phyloP scores from a whole-genome alignment of 92 coral and sea anemone genomes.

The Porites cylindrica region DNA sequence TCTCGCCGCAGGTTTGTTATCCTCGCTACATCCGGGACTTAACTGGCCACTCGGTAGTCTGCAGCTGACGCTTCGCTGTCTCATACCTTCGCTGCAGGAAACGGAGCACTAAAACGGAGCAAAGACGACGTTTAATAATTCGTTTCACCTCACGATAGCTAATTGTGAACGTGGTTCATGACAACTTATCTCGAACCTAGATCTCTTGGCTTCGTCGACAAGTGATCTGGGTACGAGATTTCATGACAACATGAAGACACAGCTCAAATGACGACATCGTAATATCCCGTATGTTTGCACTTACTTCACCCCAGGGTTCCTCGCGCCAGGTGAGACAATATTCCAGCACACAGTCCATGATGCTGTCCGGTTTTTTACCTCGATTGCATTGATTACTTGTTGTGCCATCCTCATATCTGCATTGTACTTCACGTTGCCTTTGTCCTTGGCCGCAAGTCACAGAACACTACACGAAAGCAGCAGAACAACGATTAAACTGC shows the following conservation, averaged over 20 bases:
- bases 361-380: slow-evolving; percentile 62
- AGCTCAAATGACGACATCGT: neutral
- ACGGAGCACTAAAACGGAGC: slow-evolving; percentile 33
- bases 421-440: slow-evolving; percentile 63
- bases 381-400: slow-evolving; percentile 52
- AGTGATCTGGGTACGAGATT: too few relatives aligned
- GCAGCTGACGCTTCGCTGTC: slow-evolving; percentile 73
- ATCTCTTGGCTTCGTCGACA: too few relatives aligned
- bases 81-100: slow-evolving; percentile 71
- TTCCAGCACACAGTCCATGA: slow-evolving; percentile 21
- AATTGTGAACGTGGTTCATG: too few relatives aligned
- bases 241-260: too few relatives aligned
- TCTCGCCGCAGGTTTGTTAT: slow-evolving; percentile 55
- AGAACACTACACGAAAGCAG: slow-evolving; percentile 27
- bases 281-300: neutral
- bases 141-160: too few relatives aligned
- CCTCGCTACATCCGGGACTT: slow-evolving; percentile 54
- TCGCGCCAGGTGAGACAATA: slow-evolving; percentile 74
- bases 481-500: neutral
- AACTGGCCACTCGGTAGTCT: slow-evolving; percentile 22
- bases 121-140: neutral
- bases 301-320: slow-evolving; percentile 76
- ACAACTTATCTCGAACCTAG: too few relatives aligned
- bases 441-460: slow-evolving; percentile 75
- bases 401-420: slow-evolving; percentile 43